Evolutionary conservation across 2,113 vertebrate genomes (phyloP).

Genomic region (Cochlearius cochlearius): DNA sequence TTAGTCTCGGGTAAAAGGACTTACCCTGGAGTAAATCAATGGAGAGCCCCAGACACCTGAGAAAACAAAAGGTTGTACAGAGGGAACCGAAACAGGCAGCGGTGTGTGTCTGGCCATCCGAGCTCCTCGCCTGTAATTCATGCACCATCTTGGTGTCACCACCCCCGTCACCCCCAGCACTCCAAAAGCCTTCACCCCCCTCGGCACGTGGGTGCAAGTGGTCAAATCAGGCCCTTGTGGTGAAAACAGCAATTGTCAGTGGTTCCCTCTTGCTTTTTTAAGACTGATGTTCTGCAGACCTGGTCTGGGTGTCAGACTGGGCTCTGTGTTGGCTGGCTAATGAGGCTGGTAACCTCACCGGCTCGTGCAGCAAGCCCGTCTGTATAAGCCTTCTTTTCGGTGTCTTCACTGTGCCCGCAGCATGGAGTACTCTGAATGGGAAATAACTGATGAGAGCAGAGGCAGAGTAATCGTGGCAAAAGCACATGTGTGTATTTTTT

Average conservation of each 20-base stretch:
- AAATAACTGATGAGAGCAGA: neutral
- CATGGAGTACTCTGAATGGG: neutral
- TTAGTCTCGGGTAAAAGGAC: neutral
- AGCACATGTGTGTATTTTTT: neutral
- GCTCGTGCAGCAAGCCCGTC: neutral
- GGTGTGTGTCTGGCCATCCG: neutral
- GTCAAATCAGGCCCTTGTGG: neutral
- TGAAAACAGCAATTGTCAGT: neutral
- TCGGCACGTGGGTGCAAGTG: accelerated
- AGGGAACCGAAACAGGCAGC: neutral
- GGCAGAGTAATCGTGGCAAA: neutral
- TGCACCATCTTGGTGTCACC: accelerated
- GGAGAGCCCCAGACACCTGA: neutral
- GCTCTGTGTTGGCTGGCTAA: neutral
- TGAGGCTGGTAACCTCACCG: neutral
- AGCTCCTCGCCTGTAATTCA: neutral
- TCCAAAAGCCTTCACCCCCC: accelerated
- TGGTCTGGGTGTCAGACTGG: neutral
- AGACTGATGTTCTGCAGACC: neutral
- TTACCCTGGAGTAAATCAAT: neutral
- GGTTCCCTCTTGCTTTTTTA: neutral
- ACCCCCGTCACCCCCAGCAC: accelerated
- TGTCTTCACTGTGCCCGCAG: neutral
- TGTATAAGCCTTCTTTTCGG: neutral
- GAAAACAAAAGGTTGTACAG: neutral